phyloP scores from a whole-genome alignment of 2,113 vertebrate species.

The Callospermophilus lateralis region DNA sequence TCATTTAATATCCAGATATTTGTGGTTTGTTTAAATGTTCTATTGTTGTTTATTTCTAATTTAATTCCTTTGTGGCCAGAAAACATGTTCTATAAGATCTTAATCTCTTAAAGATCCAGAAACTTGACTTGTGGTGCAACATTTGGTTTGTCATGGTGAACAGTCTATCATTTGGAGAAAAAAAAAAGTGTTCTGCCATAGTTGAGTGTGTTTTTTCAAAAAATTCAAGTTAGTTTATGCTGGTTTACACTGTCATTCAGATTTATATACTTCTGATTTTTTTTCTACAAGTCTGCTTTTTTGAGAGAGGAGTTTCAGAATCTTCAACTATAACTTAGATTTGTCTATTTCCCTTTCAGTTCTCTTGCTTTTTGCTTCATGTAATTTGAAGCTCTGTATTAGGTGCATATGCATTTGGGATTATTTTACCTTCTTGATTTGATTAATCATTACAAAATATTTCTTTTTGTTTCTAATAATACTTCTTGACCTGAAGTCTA shows the following conservation, averaged over 20 bases:
- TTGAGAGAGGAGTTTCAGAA: not conserved
- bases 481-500: not conserved
- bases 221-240: not conserved
- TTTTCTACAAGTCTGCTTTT: not conserved
- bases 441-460: not conserved
- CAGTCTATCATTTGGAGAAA: not conserved
- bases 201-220: not conserved
- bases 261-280: not conserved
- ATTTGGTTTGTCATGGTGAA: not conserved
- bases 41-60: conserved; percentile 13
- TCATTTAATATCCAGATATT: not conserved
- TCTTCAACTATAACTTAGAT: not conserved
- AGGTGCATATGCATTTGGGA: not conserved
- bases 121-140: not conserved
- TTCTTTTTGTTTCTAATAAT: not conserved
- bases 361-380: not conserved
- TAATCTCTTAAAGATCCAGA: not conserved
- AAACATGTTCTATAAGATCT: not conserved
- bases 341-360: not conserved
- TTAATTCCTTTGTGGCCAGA: not conserved
- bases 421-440: conserved; percentile 4
- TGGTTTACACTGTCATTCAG: not conserved
- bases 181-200: not conserved
- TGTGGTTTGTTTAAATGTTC: not conserved
- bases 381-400: not conserved